phyloP scores from a whole-genome alignment of 92 coral and sea anemone species.

The Epizoanthus rinbou region DNA sequence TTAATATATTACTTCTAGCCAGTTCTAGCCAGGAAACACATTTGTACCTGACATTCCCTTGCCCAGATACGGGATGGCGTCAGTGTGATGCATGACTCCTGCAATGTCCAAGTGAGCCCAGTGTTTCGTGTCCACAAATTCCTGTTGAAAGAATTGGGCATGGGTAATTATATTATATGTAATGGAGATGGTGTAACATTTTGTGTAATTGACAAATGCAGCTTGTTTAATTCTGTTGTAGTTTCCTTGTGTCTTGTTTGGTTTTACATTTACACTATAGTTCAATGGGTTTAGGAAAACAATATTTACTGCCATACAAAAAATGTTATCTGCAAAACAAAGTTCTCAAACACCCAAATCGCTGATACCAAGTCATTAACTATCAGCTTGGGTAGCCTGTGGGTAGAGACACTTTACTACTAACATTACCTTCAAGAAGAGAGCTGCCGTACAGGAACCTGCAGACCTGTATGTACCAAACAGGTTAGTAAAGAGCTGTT shows the following conservation, averaged over 20 bases:
- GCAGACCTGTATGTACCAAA: conserved; percentile 76
- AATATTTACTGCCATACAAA: no score
- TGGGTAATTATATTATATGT: no score
- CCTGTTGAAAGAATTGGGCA: conserved; percentile 52
- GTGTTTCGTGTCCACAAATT: conserved; percentile 78
- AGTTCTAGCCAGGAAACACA: no score
- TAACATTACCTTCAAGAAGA: conserved; percentile 85
- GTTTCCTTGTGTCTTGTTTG: no score
- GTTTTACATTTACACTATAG: no score
- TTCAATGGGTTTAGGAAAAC: no score
- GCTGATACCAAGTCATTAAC: no score
- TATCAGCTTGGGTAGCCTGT: no score
- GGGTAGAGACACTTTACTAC: no score
- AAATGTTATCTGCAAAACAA: no score
- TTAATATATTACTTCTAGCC: background rate
- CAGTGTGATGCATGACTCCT: conserved; percentile 87
- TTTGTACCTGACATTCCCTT: conserved; percentile 97
- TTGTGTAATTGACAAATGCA: background rate
- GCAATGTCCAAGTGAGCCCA: conserved; percentile 99
- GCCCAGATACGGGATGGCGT: conserved; percentile 89
- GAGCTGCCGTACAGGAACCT: conserved; percentile 97
- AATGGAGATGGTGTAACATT: background rate
- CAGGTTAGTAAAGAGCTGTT: background rate
- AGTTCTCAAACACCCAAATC: no score
- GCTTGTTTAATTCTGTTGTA: no score